Evolutionary conservation across 2,113 vertebrate species (phyloP).

Genomic region (Phalacrocorax carbo): DNA sequence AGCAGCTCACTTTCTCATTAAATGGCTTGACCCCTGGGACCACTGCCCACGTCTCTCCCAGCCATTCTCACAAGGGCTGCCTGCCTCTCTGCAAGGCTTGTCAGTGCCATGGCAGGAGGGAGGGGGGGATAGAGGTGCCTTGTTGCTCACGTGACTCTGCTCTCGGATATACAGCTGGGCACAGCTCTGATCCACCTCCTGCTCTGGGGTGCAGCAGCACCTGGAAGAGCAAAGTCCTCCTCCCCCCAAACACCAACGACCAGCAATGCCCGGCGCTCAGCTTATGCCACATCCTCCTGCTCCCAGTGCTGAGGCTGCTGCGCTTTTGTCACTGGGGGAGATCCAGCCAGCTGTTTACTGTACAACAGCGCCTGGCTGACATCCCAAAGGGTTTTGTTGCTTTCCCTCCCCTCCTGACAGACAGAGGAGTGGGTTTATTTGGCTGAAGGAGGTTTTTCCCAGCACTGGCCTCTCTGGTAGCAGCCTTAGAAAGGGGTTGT

Average conservation of each 20-base stretch:
- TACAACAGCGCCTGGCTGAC: neutral
- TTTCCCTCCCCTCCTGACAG: neutral
- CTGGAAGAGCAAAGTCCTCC: neutral
- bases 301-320: neutral
- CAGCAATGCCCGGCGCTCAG: neutral
- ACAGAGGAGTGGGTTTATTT: neutral
- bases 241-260: neutral
- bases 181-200: accelerated
- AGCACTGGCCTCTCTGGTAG: neutral
- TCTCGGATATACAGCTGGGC: neutral
- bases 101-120: neutral
- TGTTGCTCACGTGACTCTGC: neutral
- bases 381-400: neutral
- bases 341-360: conserved; percentile 12
- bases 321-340: neutral
- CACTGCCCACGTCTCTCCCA: neutral
- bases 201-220: neutral
- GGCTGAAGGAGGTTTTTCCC: neutral
- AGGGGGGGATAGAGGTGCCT: neutral
- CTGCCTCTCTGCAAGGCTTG: neutral
- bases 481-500: neutral
- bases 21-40: neutral
- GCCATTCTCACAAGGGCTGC: neutral
- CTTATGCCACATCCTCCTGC: accelerated
- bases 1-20: neutral